phyloP scores from a whole-genome alignment of 1,140 invertebrate genomes.

The Arion vulgaris region DNA sequence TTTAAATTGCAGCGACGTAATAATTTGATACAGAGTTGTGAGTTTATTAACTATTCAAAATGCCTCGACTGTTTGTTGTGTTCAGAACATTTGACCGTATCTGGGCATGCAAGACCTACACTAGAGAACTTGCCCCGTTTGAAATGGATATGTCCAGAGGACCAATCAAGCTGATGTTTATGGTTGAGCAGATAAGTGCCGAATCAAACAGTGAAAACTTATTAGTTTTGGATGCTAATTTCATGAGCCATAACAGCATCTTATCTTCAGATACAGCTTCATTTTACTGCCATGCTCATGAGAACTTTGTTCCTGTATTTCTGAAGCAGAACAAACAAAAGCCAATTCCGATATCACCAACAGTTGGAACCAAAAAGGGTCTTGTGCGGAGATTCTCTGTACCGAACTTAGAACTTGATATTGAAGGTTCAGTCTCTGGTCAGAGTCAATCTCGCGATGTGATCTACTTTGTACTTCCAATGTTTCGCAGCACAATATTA shows the following conservation, averaged over 20 bases:
- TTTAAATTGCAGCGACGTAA: too few species aligned
- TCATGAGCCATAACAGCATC: not conserved
- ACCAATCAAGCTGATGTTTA: slow-evolving; percentile 24
- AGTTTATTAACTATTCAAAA: not conserved
- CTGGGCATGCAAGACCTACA: slow-evolving; percentile 28
- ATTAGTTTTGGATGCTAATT: not conserved
- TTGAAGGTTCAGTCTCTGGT: not conserved
- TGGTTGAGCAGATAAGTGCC: slow-evolving; percentile 12
- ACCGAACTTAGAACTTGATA: not conserved
- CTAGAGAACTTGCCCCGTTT: slow-evolving; percentile 23
- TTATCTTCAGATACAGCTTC: not conserved
- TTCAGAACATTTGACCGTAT: slow-evolving; percentile 36
- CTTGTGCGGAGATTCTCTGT: slow-evolving; percentile 21
- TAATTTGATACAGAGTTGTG: too few species aligned
- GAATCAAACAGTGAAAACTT: not conserved
- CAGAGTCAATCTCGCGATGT: not conserved
- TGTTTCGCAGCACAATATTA: slow-evolving; percentile 27
- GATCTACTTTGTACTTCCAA: slow-evolving; percentile 43
- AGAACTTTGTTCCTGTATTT: slow-evolving; percentile 17
- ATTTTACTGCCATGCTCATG: slow-evolving; percentile 29
- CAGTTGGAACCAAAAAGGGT: not conserved
- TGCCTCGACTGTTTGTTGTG: slow-evolving; percentile 35
- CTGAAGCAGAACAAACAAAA: not conserved
- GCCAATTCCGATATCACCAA: not conserved
- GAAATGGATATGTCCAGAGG: slow-evolving; percentile 34